These are phyloP conservation scores for Sandelia bainsii DNA, from an alignment of 2,797 vertebrate species.

Conservation along the genomic window DNA sequence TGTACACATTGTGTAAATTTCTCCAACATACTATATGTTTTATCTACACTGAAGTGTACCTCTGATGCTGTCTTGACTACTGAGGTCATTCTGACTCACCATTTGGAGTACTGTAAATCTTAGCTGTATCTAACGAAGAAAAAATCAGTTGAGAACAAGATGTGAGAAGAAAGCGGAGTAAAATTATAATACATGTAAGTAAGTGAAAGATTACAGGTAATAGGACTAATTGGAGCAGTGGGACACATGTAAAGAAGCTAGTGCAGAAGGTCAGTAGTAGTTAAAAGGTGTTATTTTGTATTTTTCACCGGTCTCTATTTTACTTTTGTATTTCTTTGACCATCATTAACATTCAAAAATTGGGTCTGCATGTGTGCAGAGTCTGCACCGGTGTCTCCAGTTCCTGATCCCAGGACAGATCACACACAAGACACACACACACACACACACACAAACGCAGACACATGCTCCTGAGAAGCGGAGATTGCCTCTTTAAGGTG, in stretches of 20 bases:
- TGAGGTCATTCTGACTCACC: too few relatives aligned
- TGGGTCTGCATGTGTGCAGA: neutral
- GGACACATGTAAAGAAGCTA: conserved; percentile 16
- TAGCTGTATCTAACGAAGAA: too few relatives aligned
- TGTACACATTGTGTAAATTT: too few relatives aligned
- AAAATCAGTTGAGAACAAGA: neutral
- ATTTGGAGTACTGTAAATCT: too few relatives aligned
- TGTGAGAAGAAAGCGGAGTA: conserved; percentile 7
- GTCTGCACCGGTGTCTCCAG: conserved; percentile 24
- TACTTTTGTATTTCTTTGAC: neutral
- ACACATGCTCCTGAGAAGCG: conserved; percentile 53
- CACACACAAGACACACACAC: conserved; percentile 24
- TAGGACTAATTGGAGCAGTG: conserved; percentile 22
- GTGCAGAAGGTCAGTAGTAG: conserved; percentile 1
- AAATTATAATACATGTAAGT: neutral
- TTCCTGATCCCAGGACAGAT: conserved; percentile 50
- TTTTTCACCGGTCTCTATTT: conserved; percentile 11
- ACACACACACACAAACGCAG: conserved; percentile 27
- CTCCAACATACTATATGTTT: too few relatives aligned
- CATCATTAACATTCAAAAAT: conserved; percentile 40
- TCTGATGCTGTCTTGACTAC: too few relatives aligned
- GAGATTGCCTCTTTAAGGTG: conserved; percentile 81
- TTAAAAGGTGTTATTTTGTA: conserved; percentile 18
- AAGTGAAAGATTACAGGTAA: conserved; percentile 16
- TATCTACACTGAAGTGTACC: too few relatives aligned